Conservation (phyloP, 2,888 invertebrate species). For the Erebia ligea region DNA sequence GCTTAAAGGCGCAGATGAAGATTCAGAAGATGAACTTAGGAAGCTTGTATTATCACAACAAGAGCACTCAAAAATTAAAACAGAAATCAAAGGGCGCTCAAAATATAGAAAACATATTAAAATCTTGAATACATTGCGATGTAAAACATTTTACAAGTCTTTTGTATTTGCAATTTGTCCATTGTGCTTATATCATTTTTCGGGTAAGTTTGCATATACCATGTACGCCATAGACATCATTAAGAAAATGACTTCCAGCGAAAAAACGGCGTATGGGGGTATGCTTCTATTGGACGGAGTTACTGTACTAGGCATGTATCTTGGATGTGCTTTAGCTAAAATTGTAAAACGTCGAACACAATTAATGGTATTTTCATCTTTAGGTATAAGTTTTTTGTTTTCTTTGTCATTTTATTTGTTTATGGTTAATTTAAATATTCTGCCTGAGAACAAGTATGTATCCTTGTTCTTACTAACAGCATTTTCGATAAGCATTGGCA, state of each 20-base stretch:
- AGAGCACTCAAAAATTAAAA: slow-evolving; percentile 26
- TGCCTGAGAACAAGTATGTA: slow-evolving; percentile 15
- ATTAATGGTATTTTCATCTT: slow-evolving; percentile 37
- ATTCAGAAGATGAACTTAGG: slow-evolving; percentile 37
- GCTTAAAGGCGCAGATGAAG: slow-evolving; percentile 35
- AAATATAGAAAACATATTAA: background rate
- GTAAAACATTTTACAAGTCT: slow-evolving; percentile 35
- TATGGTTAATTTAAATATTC: background rate
- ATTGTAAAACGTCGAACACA: slow-evolving; percentile 46
- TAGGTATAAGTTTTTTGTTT: slow-evolving; percentile 9
- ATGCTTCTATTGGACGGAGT: slow-evolving; percentile 36
- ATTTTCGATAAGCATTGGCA: slow-evolving; percentile 38
- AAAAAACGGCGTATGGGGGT: slow-evolving; percentile 23
- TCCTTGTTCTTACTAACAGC: slow-evolving; percentile 26
- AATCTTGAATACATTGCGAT: slow-evolving; percentile 7
- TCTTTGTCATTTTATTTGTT: slow-evolving; percentile 22
- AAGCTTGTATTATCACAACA: slow-evolving; percentile 29
- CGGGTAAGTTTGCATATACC: slow-evolving; percentile 26
- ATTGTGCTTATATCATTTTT: slow-evolving; percentile 14
- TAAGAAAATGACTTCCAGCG: slow-evolving; percentile 26
- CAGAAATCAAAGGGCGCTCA: background rate
- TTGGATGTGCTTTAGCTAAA: slow-evolving; percentile 43
- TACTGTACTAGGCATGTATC: slow-evolving; percentile 49
- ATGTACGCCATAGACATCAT: slow-evolving; percentile 30
- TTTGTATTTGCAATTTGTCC: slow-evolving; percentile 18